These are phyloP conservation scores for Streptopelia turtur DNA, from an alignment of 2,797 vertebrate species.

Conservation along the genomic window DNA sequence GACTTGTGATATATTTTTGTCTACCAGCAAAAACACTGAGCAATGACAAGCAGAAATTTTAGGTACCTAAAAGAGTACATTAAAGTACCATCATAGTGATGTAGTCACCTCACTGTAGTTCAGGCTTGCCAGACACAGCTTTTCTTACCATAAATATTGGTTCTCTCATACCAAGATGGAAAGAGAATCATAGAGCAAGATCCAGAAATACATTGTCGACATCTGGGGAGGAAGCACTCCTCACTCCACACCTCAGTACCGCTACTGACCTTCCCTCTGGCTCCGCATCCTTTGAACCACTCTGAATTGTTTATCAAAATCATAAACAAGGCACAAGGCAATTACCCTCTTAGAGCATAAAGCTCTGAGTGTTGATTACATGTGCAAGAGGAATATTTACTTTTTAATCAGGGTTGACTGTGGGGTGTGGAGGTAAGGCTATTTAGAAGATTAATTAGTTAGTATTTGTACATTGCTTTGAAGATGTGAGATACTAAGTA, in stretches of 20 bases:
- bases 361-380: constrained; percentile 46
- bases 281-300: not conserved
- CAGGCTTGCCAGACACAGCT: not conserved
- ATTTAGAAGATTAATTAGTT: constrained; percentile 64
- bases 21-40: not conserved
- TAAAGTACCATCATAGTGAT: not conserved
- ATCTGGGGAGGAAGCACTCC: not conserved
- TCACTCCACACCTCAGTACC: not conserved
- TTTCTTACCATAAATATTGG: not conserved
- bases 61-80: not conserved
- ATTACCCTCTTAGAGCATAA: constrained; percentile 41
- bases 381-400: constrained; percentile 48
- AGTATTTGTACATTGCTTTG: constrained; percentile 44
- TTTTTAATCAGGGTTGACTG: constrained; percentile 62
- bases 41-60: not conserved
- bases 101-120: not conserved
- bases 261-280: constrained; percentile 18
- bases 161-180: not conserved
- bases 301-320: constrained; percentile 26
- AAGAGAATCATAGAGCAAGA: not conserved
- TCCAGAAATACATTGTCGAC: not conserved
- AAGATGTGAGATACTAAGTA: constrained; percentile 25
- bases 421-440: constrained; percentile 60
- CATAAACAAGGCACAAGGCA: constrained; percentile 1
- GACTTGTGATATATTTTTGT: not conserved